A percentile compares a stretch with the other conserved stretches of the same genome.
Conservation (phyloP, 1,140 invertebrate genomes). For the Calliphora vicina region DNA sequence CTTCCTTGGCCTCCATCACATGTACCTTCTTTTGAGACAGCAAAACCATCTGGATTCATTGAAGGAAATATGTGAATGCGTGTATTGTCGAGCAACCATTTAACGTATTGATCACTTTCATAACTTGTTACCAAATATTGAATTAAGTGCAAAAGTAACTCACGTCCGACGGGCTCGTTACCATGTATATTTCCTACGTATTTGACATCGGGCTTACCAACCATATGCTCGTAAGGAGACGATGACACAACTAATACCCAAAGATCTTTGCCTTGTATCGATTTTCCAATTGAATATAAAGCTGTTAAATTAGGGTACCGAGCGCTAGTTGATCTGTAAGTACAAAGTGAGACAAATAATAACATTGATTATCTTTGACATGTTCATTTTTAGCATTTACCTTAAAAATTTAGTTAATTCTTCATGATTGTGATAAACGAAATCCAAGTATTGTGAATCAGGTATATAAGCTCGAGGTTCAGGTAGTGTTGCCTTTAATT, state of each 20-base stretch:
- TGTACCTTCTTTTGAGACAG: constrained; percentile 84
- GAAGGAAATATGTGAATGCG: constrained; percentile 92
- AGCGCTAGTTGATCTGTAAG: constrained; percentile 70
- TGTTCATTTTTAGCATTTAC: constrained; percentile 38
- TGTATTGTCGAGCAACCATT: constrained; percentile 88
- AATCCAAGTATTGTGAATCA: constrained; percentile 70
- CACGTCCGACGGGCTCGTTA: constrained; percentile 88
- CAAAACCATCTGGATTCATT: constrained; percentile 92
- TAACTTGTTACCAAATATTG: constrained; percentile 87
- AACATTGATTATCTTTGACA: too few relatives aligned
- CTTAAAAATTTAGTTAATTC: constrained; percentile 84
- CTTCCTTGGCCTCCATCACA: constrained; percentile 87
- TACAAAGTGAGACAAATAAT: not conserved
- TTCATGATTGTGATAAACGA: constrained; percentile 89
- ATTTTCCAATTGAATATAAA: constrained; percentile 90
- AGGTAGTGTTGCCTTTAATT: constrained; percentile 45
- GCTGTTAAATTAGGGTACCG: constrained; percentile 85
- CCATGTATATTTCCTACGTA: constrained; percentile 93
- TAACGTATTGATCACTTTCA: constrained; percentile 79
- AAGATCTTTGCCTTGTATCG: constrained; percentile 89
- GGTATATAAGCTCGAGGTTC: constrained; percentile 60
- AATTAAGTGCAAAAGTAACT: constrained; percentile 87
- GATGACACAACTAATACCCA: constrained; percentile 95
- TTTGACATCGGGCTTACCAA: constrained; percentile 91
- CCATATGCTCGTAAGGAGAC: constrained; percentile 88